phyloP scores from a whole-genome alignment of 2,113 vertebrate genomes.

The Craseonycteris thonglongyai region DNA sequence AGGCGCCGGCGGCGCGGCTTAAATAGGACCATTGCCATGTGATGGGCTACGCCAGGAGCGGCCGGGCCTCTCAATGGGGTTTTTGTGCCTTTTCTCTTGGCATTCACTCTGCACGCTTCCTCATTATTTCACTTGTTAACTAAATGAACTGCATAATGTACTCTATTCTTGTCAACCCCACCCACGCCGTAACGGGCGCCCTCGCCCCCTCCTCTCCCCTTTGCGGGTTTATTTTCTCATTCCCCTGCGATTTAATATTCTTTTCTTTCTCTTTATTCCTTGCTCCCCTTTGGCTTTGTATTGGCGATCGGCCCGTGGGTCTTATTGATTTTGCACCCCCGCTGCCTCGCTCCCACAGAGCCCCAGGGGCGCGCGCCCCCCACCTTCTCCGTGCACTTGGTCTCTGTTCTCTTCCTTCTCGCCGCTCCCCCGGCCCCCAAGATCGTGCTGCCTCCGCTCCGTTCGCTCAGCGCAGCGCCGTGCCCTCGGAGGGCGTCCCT shows the following conservation, averaged over 20 bases:
- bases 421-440: background rate
- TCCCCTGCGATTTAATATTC: constrained; percentile 89
- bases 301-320: constrained; percentile 68
- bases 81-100: constrained; percentile 98
- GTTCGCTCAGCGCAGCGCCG: background rate
- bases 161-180: constrained; percentile 99
- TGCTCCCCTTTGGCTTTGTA: constrained; percentile 70
- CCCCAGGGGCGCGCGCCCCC: background rate
- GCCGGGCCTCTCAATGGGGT: constrained; percentile 94
- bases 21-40: constrained; percentile 94
- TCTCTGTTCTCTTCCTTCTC: background rate
- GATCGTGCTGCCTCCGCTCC: background rate
- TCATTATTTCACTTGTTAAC: constrained; percentile 99
- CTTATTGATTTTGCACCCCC: constrained; percentile 74
- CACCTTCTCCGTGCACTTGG: background rate
- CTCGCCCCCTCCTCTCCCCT: constrained; percentile 83
- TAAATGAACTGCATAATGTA: constrained; percentile 99
- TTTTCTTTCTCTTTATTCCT: constrained; percentile 82
- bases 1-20: constrained; percentile 83
- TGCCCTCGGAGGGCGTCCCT: background rate
- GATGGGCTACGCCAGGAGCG: constrained; percentile 91
- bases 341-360: background rate
- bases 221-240: constrained; percentile 85
- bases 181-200: constrained; percentile 94
- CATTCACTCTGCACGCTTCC: constrained; percentile 99